Conservation (phyloP, 2,113 vertebrate species). For the Jacana jacana region DNA sequence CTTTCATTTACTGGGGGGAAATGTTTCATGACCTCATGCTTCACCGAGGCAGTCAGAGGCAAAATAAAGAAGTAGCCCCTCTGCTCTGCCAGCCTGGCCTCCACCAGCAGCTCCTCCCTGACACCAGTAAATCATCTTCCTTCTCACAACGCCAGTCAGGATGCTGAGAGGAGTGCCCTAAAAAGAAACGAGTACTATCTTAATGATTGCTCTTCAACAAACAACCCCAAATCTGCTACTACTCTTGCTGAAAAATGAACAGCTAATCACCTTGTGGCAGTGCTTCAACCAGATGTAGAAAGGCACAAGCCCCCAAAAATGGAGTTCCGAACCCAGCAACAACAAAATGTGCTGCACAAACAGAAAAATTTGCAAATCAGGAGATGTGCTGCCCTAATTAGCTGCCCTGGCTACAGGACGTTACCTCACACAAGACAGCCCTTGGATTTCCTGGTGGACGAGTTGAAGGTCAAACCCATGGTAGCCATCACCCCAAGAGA, state of each 20-base stretch:
- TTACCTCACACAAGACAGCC: rapidly evolving
- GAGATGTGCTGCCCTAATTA: not conserved
- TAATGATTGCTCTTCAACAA: not conserved
- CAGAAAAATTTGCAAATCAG: not conserved
- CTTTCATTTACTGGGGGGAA: not conserved
- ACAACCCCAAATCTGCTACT: not conserved
- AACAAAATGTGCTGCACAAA: not conserved
- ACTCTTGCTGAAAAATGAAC: not conserved
- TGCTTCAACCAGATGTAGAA: not conserved
- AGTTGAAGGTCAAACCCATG: not conserved
- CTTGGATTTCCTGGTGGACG: not conserved
- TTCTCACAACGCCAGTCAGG: not conserved
- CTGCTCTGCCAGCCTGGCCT: not conserved
- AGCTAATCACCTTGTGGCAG: not conserved
- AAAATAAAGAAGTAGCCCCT: not conserved
- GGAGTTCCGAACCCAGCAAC: not conserved
- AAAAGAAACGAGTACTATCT: not conserved
- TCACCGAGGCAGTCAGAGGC: not conserved
- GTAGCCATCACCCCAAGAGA: not conserved
- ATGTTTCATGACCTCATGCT: not conserved
- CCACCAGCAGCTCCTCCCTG: not conserved
- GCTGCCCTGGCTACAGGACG: not conserved
- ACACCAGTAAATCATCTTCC: not conserved
- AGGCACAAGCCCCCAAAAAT: not conserved
- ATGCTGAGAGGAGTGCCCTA: not conserved